A percentile compares a stretch with the other conserved stretches of the same genome.
These are phyloP conservation scores for Potamarius usumacintae DNA, from an alignment of 2,113 vertebrate genomes.

Conservation along the genomic window DNA sequence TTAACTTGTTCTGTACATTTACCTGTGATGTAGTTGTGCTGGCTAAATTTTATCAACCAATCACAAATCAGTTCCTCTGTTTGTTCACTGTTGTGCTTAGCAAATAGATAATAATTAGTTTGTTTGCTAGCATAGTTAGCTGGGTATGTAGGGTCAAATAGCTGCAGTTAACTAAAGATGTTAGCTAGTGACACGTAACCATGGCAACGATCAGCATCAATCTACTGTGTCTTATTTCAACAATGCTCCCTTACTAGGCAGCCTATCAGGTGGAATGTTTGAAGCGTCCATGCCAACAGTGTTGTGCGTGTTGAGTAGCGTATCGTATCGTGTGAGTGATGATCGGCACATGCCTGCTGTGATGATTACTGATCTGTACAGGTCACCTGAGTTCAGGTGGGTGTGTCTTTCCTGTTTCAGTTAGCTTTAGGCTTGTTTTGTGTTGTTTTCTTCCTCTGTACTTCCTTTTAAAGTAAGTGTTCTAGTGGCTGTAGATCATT, in stretches of 20 bases:
- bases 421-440: neutral
- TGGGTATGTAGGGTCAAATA: neutral
- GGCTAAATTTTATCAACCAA: neutral
- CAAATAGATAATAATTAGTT: neutral
- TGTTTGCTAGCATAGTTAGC: neutral
- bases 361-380: neutral
- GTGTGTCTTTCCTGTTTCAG: neutral
- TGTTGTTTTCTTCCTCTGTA: no score
- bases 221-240: neutral
- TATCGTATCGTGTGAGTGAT: neutral
- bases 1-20: neutral
- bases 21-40: neutral
- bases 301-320: neutral
- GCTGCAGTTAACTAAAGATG: neutral
- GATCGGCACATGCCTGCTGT: neutral
- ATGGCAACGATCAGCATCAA: neutral
- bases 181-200: neutral
- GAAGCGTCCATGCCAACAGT: neutral
- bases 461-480: neutral
- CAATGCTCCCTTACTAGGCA: neutral
- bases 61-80: neutral
- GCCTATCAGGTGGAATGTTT: neutral
- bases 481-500: neutral
- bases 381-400: neutral
- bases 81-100: neutral